Evolutionary conservation across 2,113 vertebrate species (phyloP).

Genomic region (Hippoglossus stenolepis): DNA sequence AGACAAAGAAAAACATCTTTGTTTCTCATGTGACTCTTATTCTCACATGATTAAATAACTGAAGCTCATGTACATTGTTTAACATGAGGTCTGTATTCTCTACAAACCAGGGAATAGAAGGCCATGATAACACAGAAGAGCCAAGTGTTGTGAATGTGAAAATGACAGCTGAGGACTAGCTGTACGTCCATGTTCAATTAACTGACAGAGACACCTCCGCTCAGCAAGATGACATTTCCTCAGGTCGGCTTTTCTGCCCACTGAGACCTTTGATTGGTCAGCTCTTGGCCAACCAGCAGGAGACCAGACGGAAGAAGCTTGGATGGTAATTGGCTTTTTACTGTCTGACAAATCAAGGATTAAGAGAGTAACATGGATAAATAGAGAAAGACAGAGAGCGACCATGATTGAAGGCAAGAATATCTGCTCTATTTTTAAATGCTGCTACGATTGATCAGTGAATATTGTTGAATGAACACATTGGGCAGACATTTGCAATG

Average conservation of each 20-base stretch:
- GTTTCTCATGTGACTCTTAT: not conserved
- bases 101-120: not conserved
- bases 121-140: too few relatives aligned
- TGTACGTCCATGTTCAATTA: conserved; percentile 11
- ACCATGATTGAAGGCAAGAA: not conserved
- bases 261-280: conserved; percentile 54
- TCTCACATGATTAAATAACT: not conserved
- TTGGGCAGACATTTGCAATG: conserved; percentile 11
- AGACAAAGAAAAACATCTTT: not conserved
- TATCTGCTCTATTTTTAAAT: conserved; percentile 5
- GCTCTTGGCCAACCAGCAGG: conserved; percentile 46
- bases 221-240: conserved; percentile 37
- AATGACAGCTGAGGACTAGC: not conserved
- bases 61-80: not conserved
- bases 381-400: not conserved
- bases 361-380: not conserved
- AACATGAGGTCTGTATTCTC: not conserved
- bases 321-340: conserved; percentile 52
- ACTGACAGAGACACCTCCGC: not conserved
- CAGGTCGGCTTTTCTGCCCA: conserved; percentile 32
- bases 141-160: not conserved
- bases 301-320: conserved; percentile 23
- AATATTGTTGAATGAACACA: conserved; percentile 13
- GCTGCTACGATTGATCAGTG: conserved; percentile 11
- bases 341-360: conserved; percentile 23